phyloP scores from a whole-genome alignment of 23 tunicate species.

The Botrylloides violaceus region DNA sequence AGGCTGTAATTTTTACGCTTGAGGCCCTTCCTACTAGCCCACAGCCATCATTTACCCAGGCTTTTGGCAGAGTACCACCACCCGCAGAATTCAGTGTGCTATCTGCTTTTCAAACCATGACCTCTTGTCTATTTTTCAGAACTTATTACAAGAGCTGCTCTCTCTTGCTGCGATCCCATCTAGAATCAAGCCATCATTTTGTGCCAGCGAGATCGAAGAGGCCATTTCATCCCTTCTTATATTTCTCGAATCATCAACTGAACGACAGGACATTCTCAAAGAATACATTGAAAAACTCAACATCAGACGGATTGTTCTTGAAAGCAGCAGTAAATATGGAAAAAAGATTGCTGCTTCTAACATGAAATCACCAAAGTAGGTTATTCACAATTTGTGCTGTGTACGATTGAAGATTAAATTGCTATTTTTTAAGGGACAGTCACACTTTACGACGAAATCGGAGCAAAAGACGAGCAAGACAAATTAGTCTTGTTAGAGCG shows the following conservation, averaged over 20 bases:
- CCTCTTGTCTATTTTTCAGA: slow-evolving; percentile 22
- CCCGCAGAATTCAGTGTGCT: no score
- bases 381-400: no score
- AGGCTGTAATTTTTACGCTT: no score
- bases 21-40: no score
- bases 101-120: no score
- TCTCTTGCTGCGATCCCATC: slow-evolving; percentile 24
- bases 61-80: no score
- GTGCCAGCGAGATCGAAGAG: slow-evolving; percentile 22
- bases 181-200: slow-evolving; percentile 32
- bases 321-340: not conserved
- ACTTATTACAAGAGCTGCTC: slow-evolving; percentile 15
- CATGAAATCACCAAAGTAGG: not conserved
- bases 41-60: no score
- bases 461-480: slow-evolving; percentile 1
- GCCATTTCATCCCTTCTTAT: slow-evolving; percentile 24
- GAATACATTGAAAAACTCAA: not conserved
- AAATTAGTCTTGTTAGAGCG: slow-evolving; percentile 1
- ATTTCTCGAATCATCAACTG: slow-evolving; percentile 15
- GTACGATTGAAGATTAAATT: no score
- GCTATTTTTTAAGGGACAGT: not conserved
- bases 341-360: not conserved
- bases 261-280: slow-evolving; percentile 10
- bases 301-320: not conserved
- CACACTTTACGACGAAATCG: not conserved